Evolutionary conservation across 2,113 vertebrate genomes (phyloP).

Genomic region (Phainopepla nitens): DNA sequence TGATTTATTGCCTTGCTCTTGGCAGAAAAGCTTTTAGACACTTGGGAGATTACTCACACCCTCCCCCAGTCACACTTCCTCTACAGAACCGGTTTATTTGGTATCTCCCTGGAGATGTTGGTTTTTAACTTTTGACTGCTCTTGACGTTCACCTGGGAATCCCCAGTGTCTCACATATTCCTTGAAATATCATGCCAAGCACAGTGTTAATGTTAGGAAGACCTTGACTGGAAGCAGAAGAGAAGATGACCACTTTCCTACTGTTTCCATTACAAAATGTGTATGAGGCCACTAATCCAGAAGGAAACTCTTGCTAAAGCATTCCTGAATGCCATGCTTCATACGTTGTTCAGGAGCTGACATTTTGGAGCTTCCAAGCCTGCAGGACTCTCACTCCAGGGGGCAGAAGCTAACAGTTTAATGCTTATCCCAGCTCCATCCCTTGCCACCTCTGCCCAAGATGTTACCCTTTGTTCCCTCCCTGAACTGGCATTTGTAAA

Average conservation of each 20-base stretch:
- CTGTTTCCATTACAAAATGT: not conserved
- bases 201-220: not conserved
- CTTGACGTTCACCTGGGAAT: not conserved
- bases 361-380: not conserved
- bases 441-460: not conserved
- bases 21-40: not conserved
- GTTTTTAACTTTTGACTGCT: not conserved
- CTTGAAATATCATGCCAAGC: not conserved
- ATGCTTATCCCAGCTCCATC: not conserved
- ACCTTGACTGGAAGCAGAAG: not conserved
- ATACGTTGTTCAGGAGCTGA: not conserved
- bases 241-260: not conserved
- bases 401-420: not conserved
- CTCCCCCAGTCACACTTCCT: not conserved
- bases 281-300: not conserved
- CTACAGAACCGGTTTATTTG: not conserved
- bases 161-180: not conserved
- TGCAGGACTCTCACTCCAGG: not conserved
- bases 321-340: not conserved
- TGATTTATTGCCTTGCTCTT: not conserved
- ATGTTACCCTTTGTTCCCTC: not conserved
- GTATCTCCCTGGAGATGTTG: not conserved
- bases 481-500: not conserved
- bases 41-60: not conserved
- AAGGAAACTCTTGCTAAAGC: not conserved